Evolutionary conservation across 2,888 invertebrate species (phyloP).

Genomic region (Phoenoteleia sp.): DNA sequence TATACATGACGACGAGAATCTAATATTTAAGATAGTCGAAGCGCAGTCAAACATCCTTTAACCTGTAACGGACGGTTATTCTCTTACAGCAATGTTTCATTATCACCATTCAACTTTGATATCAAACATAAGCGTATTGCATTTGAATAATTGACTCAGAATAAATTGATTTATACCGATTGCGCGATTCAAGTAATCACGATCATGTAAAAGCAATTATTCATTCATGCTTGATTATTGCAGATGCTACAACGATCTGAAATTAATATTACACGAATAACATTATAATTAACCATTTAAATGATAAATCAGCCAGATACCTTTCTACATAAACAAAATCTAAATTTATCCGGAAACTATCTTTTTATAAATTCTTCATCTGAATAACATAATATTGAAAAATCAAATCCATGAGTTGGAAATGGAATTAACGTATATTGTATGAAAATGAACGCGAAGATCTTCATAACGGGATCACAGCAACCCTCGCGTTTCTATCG

Average conservation of each 20-base stretch:
- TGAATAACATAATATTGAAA: not conserved
- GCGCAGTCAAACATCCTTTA: not conserved
- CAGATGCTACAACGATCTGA: too few relatives aligned
- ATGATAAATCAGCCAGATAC: too few relatives aligned
- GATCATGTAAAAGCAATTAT: slow-evolving; percentile 17
- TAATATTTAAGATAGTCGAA: not conserved
- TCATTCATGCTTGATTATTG: too few relatives aligned
- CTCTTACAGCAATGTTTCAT: slow-evolving; percentile 17
- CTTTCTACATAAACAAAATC: too few relatives aligned
- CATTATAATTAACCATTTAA: too few relatives aligned
- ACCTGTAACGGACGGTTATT: not conserved
- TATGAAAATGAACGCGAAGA: slow-evolving; percentile 46
- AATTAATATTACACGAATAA: too few relatives aligned
- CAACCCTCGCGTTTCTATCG: slow-evolving; percentile 57
- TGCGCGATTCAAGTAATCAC: slow-evolving; percentile 26
- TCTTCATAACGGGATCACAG: slow-evolving; percentile 67
- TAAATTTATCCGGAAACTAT: too few relatives aligned
- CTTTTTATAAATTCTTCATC: too few relatives aligned
- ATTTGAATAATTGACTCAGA: slow-evolving; percentile 19
- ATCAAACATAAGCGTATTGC: slow-evolving; percentile 28
- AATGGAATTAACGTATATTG: slow-evolving; percentile 49
- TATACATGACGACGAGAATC: not conserved
- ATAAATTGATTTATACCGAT: slow-evolving; percentile 15
- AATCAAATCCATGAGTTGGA: not conserved
- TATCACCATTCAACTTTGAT: slow-evolving; percentile 13